These are phyloP conservation scores for Melipona beecheii DNA, from an alignment of 2,888 invertebrate genomes.

Conservation along the genomic window DNA sequence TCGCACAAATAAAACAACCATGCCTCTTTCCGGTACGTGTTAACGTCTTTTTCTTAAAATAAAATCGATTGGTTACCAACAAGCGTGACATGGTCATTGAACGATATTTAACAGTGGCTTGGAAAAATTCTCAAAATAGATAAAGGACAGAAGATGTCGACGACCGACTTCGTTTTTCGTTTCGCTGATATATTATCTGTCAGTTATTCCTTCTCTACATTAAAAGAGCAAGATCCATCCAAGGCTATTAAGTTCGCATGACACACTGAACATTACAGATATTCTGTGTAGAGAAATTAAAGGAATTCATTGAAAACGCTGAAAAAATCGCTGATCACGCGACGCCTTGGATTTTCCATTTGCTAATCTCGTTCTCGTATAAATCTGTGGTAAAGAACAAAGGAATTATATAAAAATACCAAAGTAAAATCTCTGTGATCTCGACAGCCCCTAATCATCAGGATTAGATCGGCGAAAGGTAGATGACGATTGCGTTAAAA, in stretches of 20 bases:
- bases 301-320: conserved; percentile 23
- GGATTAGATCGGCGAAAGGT: neutral
- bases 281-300: conserved; percentile 19
- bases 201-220: neutral
- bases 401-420: neutral
- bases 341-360: conserved; percentile 13
- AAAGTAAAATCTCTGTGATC: neutral
- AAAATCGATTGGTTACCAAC: conserved; percentile 14
- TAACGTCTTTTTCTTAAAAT: conserved; percentile 3
- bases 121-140: neutral
- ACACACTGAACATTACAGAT: conserved; percentile 1
- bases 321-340: conserved; percentile 26
- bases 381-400: neutral
- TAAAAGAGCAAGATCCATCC: conserved; percentile 15
- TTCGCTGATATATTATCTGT: neutral
- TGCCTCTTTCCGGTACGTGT: conserved; percentile 14
- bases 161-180: neutral
- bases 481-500: conserved; percentile 11
- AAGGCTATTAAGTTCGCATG: conserved; percentile 33
- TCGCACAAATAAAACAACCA: conserved; percentile 19
- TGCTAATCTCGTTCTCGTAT: neutral
- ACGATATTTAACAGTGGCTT: neutral
- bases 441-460: neutral
- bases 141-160: neutral
- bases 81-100: conserved; percentile 1